Evolutionary conservation across 2,888 invertebrate species (phyloP).

Genomic region (Dynastes grantii): DNA sequence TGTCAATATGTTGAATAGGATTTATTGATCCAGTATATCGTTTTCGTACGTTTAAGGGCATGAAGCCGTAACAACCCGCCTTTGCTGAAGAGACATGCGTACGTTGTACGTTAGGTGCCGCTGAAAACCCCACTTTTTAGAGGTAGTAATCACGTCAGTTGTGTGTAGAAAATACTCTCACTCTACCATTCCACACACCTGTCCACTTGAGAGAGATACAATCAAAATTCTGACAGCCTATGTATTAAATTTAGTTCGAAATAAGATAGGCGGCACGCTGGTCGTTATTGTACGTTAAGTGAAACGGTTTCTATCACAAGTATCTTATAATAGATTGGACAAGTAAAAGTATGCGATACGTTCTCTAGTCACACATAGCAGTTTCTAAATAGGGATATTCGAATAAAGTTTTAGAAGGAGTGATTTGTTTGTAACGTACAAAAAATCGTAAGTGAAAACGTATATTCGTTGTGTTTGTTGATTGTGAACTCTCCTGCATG

Average conservation of each 20-base stretch:
- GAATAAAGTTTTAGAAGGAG: background rate
- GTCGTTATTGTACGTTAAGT: slow-evolving; percentile 1
- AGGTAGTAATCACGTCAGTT: slow-evolving; percentile 30
- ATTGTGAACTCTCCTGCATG: background rate
- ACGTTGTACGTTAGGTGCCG: slow-evolving; percentile 41
- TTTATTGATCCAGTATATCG: background rate
- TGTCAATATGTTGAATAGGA: background rate
- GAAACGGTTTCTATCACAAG: background rate
- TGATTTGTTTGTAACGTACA: background rate
- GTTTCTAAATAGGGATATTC: background rate
- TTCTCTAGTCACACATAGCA: background rate
- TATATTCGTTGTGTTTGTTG: slow-evolving; percentile 12
- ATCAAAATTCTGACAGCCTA: slow-evolving; percentile 9
- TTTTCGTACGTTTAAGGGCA: background rate
- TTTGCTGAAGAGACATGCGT: slow-evolving; percentile 27
- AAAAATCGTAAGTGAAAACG: slow-evolving; percentile 23
- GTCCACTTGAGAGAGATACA: slow-evolving; percentile 29
- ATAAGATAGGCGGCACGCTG: background rate
- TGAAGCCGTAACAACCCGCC: background rate
- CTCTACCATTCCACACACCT: slow-evolving; percentile 15
- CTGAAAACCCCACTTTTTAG: slow-evolving; percentile 15
- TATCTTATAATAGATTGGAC: no score
- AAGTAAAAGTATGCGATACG: no score
- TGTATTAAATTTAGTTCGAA: slow-evolving; percentile 29
- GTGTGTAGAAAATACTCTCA: slow-evolving; percentile 21